Evolutionary conservation across 1,140 invertebrate genomes (phyloP), one percentile per base, ranked within the genome.

Genomic region (Drosophila saltans): DNA sequence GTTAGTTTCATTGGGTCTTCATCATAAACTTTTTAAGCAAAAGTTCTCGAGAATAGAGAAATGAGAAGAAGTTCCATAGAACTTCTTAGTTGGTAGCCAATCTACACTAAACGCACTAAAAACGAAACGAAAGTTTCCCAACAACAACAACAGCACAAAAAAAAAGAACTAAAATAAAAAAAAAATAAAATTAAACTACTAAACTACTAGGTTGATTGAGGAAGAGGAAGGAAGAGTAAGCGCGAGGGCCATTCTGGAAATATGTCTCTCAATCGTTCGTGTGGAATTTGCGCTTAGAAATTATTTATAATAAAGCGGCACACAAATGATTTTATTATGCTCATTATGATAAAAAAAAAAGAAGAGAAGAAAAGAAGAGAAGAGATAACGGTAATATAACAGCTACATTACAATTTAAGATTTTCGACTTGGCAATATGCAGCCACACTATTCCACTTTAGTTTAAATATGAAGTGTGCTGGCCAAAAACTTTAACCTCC

Each of bases 1-100:
- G 45, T 52, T 75, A 75, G 62, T 70, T 75, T 57, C 60, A 45
- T 66, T 72, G 64, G 45, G 45, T 66, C 45, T 72, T 63, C 52
- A 41, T 16, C 57, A 59, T 59, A 59, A 62, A 67, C 43, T 70
- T 75, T 66, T 75, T 66, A 21, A 57, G 55, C 41, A 10, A 61
- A 75, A 75, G 45, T 68, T 72, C 52, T 41, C 40, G 63, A 57
- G 65, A 67, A 65, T 64, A 61, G 57, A 30, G 21, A 11, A 43
- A 16, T 10, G 57, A 28, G 39, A 56, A 11, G 39, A 36, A 26
- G 16, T 48, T 55, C 40, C 41, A 28, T 33, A 26, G 16, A 11
- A 28, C n/a, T 26, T 58, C 5, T 26, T 45, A 57, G 57, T 55
- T 65, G 33, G 41, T 33, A 52, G 57, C 11, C 67, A 71, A 75